phyloP scores from a whole-genome alignment of 2,113 vertebrate species.

The Odocoileus hemionus region DNA sequence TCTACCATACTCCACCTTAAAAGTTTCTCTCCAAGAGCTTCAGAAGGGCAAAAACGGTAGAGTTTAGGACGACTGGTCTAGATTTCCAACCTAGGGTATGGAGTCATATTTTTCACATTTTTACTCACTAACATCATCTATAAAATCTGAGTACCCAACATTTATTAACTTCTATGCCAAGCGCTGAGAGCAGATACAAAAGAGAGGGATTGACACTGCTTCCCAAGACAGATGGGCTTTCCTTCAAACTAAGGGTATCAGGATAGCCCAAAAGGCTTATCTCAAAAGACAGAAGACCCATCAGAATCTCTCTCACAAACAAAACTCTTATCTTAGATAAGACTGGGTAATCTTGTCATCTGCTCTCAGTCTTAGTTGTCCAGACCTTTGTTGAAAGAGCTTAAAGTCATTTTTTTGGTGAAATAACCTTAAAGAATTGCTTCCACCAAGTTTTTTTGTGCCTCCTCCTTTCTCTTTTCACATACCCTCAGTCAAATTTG shows the following conservation, averaged over 20 bases:
- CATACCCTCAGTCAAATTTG: not conserved
- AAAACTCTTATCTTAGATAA: not conserved
- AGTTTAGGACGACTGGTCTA: not conserved
- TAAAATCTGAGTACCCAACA: not conserved
- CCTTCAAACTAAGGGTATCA: not conserved
- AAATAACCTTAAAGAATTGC: not conserved
- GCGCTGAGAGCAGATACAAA: not conserved
- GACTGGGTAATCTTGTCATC: not conserved
- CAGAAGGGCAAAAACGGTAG: not conserved
- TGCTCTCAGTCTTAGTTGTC: not conserved
- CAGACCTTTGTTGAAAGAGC: not conserved
- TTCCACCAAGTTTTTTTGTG: not conserved
- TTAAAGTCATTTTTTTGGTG: not conserved
- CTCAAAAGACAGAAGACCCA: not conserved
- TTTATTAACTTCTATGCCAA: not conserved
- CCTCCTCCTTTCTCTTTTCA: not conserved
- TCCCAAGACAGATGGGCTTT: not conserved
- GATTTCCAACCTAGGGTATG: not conserved
- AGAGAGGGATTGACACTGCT: not conserved
- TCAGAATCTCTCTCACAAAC: not conserved
- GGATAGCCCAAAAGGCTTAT: not conserved
- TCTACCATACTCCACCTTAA: not conserved
- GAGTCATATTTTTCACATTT: not conserved
- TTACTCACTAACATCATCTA: not conserved
- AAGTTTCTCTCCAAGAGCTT: not conserved